Evolutionary conservation across 2,797 vertebrate genomes (phyloP), one percentile per base, ranked within the genome.

Genomic region (Apogon hyalosoma): DNA sequence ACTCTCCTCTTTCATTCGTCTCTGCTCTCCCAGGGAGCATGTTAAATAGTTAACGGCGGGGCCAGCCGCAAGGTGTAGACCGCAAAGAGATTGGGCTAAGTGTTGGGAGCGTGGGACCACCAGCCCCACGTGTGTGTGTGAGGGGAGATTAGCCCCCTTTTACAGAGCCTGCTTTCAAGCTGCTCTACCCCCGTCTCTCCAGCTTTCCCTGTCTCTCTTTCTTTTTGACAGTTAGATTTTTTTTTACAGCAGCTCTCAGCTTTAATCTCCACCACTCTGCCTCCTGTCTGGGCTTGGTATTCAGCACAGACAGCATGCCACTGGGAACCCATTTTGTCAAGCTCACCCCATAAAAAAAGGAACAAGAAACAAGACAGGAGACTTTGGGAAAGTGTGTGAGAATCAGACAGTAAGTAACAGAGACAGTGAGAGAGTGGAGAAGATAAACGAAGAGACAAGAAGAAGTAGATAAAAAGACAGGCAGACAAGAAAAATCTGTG

Each of bases 101-200:
- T 85, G 86, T 76, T 73, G 83, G 84, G 91, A 91, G 92, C 85
- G 89, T 93, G 90, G 87, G 90, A 93, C 88, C 76, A 89, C 83
- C 80, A 60, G 60, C 61, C 83, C 83, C 69, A 78, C 81, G 79
- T 89, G 90, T 84, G 71, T 59, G 65, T 61, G 73, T 57, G 21
- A 78, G 47, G 69, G 61, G 57, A 80, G 87, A 90, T 91, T 90
- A 91, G 83, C 56, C 84, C 77, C 73, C 64, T 85, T 86, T 86
- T 78, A 86, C 62, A 80, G 60, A 74, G 74, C 70, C 82, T 31
- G 16, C 75, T 87, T 88, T 86, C 78, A 90, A 85, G 88, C 75
- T 77, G 72, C 75, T 63, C 78, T 62, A 70, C 45, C 71, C 69
- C 53, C 52, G 56, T 75, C 79, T 70, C 68, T 57, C 46, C 45